These are phyloP conservation scores for Poecilia gillii DNA, from an alignment of 2,797 vertebrate species.

Conservation along the genomic window DNA sequence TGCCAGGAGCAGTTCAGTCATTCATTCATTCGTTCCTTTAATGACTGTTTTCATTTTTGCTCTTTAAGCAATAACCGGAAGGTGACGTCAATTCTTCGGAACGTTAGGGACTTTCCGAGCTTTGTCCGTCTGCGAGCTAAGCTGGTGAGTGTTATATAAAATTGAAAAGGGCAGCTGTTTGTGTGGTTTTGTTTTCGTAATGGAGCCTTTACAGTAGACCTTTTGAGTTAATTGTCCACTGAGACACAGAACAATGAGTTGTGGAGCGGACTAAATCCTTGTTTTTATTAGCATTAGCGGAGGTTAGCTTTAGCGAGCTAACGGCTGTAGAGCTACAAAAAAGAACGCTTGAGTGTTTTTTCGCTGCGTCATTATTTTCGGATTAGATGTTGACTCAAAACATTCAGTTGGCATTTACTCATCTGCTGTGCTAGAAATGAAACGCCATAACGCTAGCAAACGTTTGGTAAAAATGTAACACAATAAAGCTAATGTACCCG, in stretches of 20 bases:
- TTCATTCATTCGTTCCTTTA: neutral
- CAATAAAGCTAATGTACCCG: neutral
- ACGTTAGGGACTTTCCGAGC: slow-evolving; percentile 27
- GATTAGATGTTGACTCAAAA: neutral
- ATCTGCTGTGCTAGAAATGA: neutral
- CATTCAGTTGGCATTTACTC: neutral
- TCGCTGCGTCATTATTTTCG: neutral
- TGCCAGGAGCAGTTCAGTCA: neutral
- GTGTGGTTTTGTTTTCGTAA: neutral
- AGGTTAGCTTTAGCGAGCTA: slow-evolving; percentile 39
- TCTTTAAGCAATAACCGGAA: neutral
- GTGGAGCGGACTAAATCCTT: neutral
- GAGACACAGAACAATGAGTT: no score
- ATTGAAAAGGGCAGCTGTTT: neutral
- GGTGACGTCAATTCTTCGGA: neutral
- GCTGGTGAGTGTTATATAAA: neutral
- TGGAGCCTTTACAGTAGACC: neutral
- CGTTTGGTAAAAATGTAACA: neutral
- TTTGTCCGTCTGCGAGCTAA: neutral
- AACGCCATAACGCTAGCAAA: neutral
- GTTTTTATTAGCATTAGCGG: neutral
- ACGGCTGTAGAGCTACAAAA: neutral
- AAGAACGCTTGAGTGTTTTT: no score
- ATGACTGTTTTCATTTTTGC: neutral
- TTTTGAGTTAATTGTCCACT: neutral